phyloP scores from a whole-genome alignment of 2,797 vertebrate genomes.

The Ara ararauna region DNA sequence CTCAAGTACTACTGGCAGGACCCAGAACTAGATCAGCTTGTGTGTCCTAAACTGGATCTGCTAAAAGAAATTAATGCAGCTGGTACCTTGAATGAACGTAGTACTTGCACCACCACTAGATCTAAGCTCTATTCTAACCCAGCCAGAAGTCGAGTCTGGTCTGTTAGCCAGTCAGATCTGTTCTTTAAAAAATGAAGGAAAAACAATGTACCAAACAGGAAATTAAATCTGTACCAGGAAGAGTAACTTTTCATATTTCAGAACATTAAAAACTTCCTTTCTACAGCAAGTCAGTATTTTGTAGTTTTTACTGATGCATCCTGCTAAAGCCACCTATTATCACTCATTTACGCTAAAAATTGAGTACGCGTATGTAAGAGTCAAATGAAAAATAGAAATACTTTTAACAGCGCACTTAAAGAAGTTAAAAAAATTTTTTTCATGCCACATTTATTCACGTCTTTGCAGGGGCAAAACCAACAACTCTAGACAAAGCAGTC shows the following conservation, averaged over 20 bases:
- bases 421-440: background rate
- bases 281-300: background rate
- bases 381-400: background rate
- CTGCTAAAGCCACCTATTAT: background rate
- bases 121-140: background rate
- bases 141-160: background rate
- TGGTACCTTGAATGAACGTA: background rate
- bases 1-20: background rate
- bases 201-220: background rate
- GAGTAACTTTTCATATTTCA: background rate
- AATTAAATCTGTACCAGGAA: background rate
- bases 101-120: rapidly evolving
- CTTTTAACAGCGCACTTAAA: background rate
- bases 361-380: background rate
- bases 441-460: background rate
- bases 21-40: rapidly evolving
- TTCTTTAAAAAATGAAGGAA: background rate
- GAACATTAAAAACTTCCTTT: background rate
- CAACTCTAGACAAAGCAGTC: background rate
- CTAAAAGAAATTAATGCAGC: background rate
- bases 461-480: background rate
- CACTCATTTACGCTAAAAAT: background rate
- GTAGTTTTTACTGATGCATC: background rate
- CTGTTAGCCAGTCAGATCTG: background rate
- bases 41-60: rapidly evolving